Base-by-base conservation (phyloP, 1,140 invertebrate species). In the Brachystomella parvula region DNA sequence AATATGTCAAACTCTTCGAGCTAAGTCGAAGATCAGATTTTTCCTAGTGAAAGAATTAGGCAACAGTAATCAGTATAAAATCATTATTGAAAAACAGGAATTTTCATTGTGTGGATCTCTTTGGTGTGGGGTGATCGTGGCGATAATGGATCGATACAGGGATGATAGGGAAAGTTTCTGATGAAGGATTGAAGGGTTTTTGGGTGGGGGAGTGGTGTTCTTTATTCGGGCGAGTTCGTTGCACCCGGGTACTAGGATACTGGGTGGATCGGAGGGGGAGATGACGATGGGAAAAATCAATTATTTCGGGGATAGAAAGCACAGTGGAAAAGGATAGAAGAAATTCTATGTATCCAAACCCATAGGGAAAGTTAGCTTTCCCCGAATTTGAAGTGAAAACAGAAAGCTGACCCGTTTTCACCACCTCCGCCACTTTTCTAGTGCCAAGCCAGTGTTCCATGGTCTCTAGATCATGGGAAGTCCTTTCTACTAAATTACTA, bases 151-250 rank as follows among this genome's bases (percentile, higher is more conserved):
- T 53, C 49, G 32, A 30, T 60, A 60, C 29, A 30, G 58, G 15
- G 6, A 57, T 67, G 61, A 63, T 39, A 33, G 17, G 1, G 28
- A 58, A 31, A 30, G 19, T 39, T 61, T 30, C 44, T 0, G 2
- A 28, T 47, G 28, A 19, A 30, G 17, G 12, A 53, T 59, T 59
- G 57, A 53, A 47, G 28, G 29, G 58, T 31, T 24, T 26, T 6
- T 19, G 0, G 12, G 29, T 32, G 19, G 49, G 30, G 15, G 3
- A 59, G 9, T 30, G n/a, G n/a, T n/a, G n/a, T n/a, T n/a, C n/a
- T 30, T 59, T 17, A 12, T 61, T 61, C 60, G 57, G 57, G 12
- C 24, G 24, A 39, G 35, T 61, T 61, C 31, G 60, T 61, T 61
- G 31, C 33, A 61, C 35, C 60, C n/a, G 31, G 35, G 33, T 29